Evolutionary conservation across 2,888 invertebrate genomes (phyloP).

Genomic region (Amiota minor): DNA sequence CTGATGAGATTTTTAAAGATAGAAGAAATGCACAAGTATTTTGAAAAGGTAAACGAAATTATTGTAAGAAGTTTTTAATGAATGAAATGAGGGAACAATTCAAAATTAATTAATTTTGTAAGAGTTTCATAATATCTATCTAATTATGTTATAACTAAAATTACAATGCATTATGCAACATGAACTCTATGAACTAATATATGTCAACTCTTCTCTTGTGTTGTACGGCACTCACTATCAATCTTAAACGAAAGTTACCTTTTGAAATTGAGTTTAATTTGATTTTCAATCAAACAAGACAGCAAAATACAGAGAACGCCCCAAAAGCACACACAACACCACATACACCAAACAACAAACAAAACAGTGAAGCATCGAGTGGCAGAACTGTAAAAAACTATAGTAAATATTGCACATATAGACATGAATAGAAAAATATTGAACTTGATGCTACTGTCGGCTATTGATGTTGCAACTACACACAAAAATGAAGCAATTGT

Average conservation of each 20-base stretch:
- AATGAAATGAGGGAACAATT: no score
- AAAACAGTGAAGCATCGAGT: neutral
- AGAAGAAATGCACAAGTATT: no score
- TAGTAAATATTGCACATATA: neutral
- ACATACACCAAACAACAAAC: neutral
- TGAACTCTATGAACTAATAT: no score
- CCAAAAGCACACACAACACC: constrained; percentile 2
- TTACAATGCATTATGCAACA: no score
- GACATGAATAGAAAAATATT: neutral
- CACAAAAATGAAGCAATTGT: neutral
- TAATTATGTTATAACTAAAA: no score
- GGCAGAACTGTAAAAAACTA: neutral
- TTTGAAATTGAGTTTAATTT: constrained; percentile 32
- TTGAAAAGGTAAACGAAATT: no score
- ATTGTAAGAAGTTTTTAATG: no score
- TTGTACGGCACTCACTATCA: no score
- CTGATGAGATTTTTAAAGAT: no score
- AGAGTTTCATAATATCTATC: no score
- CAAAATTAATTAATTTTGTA: no score
- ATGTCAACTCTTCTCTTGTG: no score
- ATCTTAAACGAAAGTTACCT: constrained; percentile 13
- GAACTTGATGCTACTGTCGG: neutral
- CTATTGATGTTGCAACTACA: neutral
- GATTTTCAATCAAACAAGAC: constrained; percentile 26
- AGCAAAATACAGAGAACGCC: neutral